Percentiles rank a stretch among this genome's conserved stretches.
phyloP scores from a whole-genome alignment of 2,797 vertebrate genomes.

The Odontamblyopus rebecca region DNA sequence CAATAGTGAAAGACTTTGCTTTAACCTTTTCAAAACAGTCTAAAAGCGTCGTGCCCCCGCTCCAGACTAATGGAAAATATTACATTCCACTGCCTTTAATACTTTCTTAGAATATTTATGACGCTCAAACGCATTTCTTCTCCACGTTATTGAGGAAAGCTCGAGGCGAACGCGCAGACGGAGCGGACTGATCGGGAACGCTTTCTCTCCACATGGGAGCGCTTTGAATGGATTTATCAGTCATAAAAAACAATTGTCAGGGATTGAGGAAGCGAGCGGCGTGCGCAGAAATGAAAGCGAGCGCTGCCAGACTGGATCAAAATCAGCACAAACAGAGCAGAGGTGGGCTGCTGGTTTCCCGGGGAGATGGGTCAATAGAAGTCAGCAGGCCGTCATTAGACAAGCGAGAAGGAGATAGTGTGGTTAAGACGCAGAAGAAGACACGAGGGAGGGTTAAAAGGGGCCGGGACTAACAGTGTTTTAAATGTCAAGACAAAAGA shows the following conservation, averaged over 20 bases:
- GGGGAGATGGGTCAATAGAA: slow-evolving; percentile 62
- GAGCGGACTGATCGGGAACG: slow-evolving; percentile 43
- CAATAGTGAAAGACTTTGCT: slow-evolving; percentile 15
- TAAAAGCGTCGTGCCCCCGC: slow-evolving; percentile 30
- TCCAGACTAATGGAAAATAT: slow-evolving; percentile 49
- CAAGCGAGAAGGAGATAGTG: slow-evolving; percentile 34
- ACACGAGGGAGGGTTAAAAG: not conserved
- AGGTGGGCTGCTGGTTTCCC: slow-evolving; percentile 39
- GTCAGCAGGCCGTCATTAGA: slow-evolving; percentile 63
- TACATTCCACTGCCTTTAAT: slow-evolving; percentile 54
- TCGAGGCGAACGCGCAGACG: slow-evolving; percentile 40
- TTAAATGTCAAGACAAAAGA: too few species aligned
- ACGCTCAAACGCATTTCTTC: slow-evolving; percentile 45
- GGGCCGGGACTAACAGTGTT: too few species aligned
- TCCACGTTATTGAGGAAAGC: slow-evolving; percentile 38
- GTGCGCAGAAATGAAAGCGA: slow-evolving; percentile 38
- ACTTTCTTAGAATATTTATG: slow-evolving; percentile 56
- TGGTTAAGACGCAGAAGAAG: not conserved
- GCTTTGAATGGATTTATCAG: slow-evolving; percentile 66
- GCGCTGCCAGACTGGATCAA: slow-evolving; percentile 34
- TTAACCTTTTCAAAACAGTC: slow-evolving; percentile 26
- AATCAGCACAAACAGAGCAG: slow-evolving; percentile 39
- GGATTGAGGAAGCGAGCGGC: slow-evolving; percentile 25
- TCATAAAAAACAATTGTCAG: slow-evolving; percentile 60
- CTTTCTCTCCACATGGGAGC: slow-evolving; percentile 49